Conservation (phyloP, 2,888 invertebrate species). For the Drosophila neotestacea region DNA sequence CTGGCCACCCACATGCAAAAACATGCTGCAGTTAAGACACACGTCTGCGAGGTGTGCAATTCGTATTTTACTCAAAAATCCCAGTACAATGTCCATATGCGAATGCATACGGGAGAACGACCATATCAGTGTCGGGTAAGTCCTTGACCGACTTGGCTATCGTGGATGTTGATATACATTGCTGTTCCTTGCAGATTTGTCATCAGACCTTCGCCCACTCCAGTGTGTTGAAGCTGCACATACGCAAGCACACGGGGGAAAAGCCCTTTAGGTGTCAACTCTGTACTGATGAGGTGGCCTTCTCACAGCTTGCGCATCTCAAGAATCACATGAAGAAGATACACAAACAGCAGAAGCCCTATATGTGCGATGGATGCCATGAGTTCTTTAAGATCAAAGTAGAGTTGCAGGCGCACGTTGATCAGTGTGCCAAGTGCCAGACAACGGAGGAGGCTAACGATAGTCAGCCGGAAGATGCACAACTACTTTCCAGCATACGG, state of each 20-base stretch:
- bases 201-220: constrained; percentile 90
- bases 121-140: constrained; percentile 92
- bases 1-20: constrained; percentile 92
- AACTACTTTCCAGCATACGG: constrained; percentile 91
- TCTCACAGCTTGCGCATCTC: constrained; percentile 93
- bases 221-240: constrained; percentile 93
- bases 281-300: constrained; percentile 89
- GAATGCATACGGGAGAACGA: constrained; percentile 93
- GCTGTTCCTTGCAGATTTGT: constrained; percentile 74
- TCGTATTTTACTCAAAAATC: constrained; percentile 93
- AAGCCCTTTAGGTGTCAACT: constrained; percentile 91
- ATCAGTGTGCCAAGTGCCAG: constrained; percentile 84
- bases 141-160: background rate
- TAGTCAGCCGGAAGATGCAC: constrained; percentile 59
- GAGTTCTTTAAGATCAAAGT: constrained; percentile 91
- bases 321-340: constrained; percentile 95
- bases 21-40: constrained; percentile 90
- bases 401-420: constrained; percentile 89
- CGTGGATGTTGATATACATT: background rate
- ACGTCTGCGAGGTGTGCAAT: constrained; percentile 92
- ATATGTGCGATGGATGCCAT: constrained; percentile 90
- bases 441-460: constrained; percentile 34
- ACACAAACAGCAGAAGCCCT: constrained; percentile 92
- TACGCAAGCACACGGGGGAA: constrained; percentile 93
- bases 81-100: constrained; percentile 92